Evolutionary conservation across 2,888 invertebrate species (phyloP).

Genomic region (Acleris laterana): DNA sequence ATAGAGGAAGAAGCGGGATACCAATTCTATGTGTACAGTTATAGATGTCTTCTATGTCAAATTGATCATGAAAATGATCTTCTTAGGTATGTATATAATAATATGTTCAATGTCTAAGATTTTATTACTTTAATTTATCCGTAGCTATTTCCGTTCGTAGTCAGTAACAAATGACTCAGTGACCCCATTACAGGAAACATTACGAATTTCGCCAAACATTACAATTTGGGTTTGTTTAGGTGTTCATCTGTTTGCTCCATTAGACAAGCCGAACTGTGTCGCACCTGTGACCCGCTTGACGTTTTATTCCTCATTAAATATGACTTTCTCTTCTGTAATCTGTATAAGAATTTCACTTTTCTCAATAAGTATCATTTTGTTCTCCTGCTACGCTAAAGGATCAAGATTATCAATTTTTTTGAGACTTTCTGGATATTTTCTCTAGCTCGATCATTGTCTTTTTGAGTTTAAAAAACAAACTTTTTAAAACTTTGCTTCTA

Average conservation of each 20-base stretch:
- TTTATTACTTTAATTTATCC: no score
- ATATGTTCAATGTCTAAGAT: no score
- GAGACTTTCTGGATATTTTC: no score
- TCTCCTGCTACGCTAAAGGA: background rate
- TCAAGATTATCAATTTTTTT: no score
- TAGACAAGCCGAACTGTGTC: slow-evolving; percentile 43
- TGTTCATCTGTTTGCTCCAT: slow-evolving; percentile 44
- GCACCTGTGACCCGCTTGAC: slow-evolving; percentile 46
- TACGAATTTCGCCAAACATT: slow-evolving; percentile 50
- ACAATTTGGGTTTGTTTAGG: slow-evolving; percentile 48
- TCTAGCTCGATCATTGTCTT: no score
- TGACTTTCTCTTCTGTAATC: slow-evolving; percentile 46
- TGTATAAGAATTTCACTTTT: slow-evolving; percentile 6
- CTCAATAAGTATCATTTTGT: background rate
- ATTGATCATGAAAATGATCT: no score
- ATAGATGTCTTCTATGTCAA: no score
- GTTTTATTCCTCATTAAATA: slow-evolving; percentile 31
- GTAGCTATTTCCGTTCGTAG: background rate
- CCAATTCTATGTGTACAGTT: no score
- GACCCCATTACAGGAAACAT: slow-evolving; percentile 40
- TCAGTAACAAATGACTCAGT: slow-evolving; percentile 36
- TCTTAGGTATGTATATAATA: no score
- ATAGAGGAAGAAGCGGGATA: no score
- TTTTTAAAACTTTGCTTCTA: no score
- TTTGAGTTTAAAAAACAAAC: no score